Percentiles rank a stretch among this genome's conserved stretches.
These are phyloP conservation scores for Brachypalpus laphriformis DNA, from an alignment of 2,888 invertebrate genomes.

Conservation along the genomic window DNA sequence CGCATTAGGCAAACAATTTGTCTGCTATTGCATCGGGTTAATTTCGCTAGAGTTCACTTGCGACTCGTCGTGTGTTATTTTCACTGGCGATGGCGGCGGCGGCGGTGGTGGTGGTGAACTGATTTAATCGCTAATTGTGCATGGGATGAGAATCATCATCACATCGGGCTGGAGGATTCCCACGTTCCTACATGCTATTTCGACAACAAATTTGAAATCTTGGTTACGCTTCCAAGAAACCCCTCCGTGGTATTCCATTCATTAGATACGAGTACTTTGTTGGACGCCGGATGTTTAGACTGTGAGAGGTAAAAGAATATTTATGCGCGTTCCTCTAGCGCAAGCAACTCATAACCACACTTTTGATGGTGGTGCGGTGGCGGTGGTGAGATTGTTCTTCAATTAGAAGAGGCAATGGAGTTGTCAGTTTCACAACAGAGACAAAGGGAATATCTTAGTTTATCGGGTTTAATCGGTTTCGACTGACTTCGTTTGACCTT, in stretches of 20 bases:
- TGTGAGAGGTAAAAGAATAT: slow-evolving; percentile 44
- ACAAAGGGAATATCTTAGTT: slow-evolving; percentile 31
- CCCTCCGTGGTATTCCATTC: slow-evolving; percentile 34
- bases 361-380: not conserved
- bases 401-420: slow-evolving; percentile 40
- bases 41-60: slow-evolving; percentile 33
- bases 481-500: slow-evolving; percentile 71
- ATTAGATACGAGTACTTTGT: not conserved
- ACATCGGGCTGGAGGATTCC: slow-evolving; percentile 49
- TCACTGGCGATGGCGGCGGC: slow-evolving; percentile 22
- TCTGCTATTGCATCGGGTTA: slow-evolving; percentile 62
- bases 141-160: slow-evolving; percentile 72
- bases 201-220: slow-evolving; percentile 54
- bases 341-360: slow-evolving; percentile 44
- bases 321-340: slow-evolving; percentile 28
- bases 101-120: slow-evolving; percentile 50
- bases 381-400: slow-evolving; percentile 38
- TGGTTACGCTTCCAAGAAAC: slow-evolving; percentile 47
- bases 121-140: slow-evolving; percentile 65
- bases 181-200: slow-evolving; percentile 69
- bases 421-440: slow-evolving; percentile 48
- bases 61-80: slow-evolving; percentile 36
- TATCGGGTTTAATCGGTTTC: slow-evolving; percentile 65
- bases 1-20: slow-evolving; percentile 71
- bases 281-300: slow-evolving; percentile 39